phyloP scores from a whole-genome alignment of 1,140 invertebrate genomes.

The Caenorhabditis brenneri region DNA sequence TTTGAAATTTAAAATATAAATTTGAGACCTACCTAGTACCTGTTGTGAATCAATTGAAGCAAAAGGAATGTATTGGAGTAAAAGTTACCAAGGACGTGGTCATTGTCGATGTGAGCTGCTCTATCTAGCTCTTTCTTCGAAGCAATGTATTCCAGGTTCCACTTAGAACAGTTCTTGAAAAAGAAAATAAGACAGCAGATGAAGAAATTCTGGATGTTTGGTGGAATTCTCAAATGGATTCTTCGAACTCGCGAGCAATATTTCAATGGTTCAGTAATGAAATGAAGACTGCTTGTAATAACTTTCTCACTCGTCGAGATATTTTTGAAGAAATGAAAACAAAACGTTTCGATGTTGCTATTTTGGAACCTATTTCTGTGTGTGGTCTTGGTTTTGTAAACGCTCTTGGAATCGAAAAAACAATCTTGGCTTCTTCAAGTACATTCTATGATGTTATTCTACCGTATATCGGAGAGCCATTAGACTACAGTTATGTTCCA shows the following conservation, averaged over 20 bases:
- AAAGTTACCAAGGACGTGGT: background rate
- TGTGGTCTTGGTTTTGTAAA: slow-evolving; percentile 24
- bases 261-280: background rate
- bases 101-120: too few relatives aligned
- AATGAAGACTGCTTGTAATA: background rate
- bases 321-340: background rate
- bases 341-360: slow-evolving; percentile 30
- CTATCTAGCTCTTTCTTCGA: too few relatives aligned
- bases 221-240: too few relatives aligned
- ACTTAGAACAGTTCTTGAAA: too few relatives aligned
- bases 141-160: too few relatives aligned
- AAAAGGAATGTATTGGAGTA: background rate
- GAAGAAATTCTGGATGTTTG: too few relatives aligned
- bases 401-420: background rate
- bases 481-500: slow-evolving; percentile 35
- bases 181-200: too few relatives aligned
- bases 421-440: background rate
- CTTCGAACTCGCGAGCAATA: background rate
- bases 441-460: background rate
- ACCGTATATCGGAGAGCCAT: slow-evolving; percentile 4
- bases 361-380: background rate
- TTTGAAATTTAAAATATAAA: too few relatives aligned
- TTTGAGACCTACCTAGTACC: too few relatives aligned
- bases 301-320: background rate
- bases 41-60: background rate